Conservation (phyloP, 2,888 invertebrate genomes). For the Cantharis rufa region DNA sequence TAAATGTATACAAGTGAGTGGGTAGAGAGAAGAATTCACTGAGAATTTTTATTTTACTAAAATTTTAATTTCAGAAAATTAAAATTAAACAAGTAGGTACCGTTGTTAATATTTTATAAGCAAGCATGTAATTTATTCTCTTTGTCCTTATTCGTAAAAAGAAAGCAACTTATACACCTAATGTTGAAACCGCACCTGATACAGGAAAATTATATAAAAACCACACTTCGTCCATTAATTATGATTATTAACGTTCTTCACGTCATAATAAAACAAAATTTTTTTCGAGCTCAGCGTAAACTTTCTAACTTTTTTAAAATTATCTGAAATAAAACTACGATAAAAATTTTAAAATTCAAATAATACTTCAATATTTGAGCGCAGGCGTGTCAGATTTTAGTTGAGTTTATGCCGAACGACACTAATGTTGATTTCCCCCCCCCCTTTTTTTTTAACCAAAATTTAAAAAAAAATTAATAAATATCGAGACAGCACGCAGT, state of each 20-base stretch:
- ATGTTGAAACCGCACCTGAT: neutral
- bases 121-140: neutral
- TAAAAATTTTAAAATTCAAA: neutral
- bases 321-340: neutral
- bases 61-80: neutral
- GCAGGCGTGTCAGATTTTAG: neutral
- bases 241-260: neutral
- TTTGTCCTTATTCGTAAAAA: neutral
- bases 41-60: neutral
- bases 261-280: neutral
- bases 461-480: too few relatives aligned
- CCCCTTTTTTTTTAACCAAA: too few relatives aligned
- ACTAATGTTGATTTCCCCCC: too few relatives aligned
- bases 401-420: too few relatives aligned
- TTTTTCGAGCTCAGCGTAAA: neutral
- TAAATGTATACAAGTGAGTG: neutral
- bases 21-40: neutral
- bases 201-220: neutral
- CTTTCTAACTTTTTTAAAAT: neutral
- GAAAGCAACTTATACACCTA: neutral
- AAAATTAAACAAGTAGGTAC: neutral
- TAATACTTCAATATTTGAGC: neutral
- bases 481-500: too few relatives aligned
- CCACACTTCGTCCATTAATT: neutral
- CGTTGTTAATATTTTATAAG: neutral